Base-by-base conservation (phyloP, 2,888 invertebrate genomes). In the Andrena bicolor region DNA sequence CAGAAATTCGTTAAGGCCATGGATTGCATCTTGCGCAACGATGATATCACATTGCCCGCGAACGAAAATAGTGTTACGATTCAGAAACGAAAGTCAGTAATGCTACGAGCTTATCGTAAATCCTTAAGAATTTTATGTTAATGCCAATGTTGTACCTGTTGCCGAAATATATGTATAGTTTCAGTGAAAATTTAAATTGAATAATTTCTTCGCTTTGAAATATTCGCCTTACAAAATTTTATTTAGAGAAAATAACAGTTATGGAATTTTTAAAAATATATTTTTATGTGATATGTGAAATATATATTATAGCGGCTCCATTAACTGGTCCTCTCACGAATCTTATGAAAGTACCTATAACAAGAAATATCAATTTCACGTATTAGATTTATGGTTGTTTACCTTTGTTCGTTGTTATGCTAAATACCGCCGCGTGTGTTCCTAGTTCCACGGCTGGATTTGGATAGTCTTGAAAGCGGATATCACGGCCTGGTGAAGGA, bases 401-500 rank as follows among this genome's bases (percentile, higher is more conserved):
- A 20, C 20, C 51, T 51, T 51, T 51, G 20, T 7, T 20, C 23
- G 26, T 26, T 20, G 20, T 56, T 3, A 56, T 26, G 10, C 56
- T 30, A 66, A 53, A 56, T 72, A 48, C 78, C 28, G 89, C 91
- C 86, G 85, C 86, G 83, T 88, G 6, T 91, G 92, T 51, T 95
- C 95, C 92, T 95, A 95, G 96, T 95, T 76, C 97, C 97, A 32
- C 96, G 96, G 91, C 94, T 97, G 95, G 97, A 97, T 94, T 95
- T 97, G 93, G 96, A 96, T 81, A 97, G 96, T 92, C 95, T 97
- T 60, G 98, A 98, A 92, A 97, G 97, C 91, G 98, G 98, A 84
- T 98, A 98, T 95, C 98, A 98, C 92, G 98, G 98, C 51, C 95
- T 98, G 94, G 97, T 98, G 91, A 97, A 97, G 90, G 98, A 98